phyloP scores from a whole-genome alignment of 2,797 vertebrate species.

The Hybognathus amarus region DNA sequence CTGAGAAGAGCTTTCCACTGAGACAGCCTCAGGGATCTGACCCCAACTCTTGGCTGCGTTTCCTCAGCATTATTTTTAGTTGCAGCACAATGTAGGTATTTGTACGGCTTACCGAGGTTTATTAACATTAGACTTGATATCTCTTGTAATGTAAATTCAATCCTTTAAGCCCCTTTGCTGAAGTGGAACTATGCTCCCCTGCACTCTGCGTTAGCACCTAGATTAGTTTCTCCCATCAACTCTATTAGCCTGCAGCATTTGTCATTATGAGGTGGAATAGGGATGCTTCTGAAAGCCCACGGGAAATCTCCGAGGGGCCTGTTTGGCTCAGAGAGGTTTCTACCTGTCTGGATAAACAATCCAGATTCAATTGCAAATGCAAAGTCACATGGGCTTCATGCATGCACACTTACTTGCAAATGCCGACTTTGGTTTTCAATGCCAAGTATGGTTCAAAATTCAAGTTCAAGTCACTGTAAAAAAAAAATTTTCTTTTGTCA shows the following conservation, averaged over 20 bases:
- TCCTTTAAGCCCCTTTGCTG: constrained; percentile 63
- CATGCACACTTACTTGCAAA: background rate
- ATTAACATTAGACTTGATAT: constrained; percentile 61
- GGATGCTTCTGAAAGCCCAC: constrained; percentile 44
- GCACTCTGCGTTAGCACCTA: constrained; percentile 65
- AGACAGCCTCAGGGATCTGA: constrained; percentile 68
- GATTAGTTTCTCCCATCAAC: constrained; percentile 57
- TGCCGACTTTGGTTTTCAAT: background rate
- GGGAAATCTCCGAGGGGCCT: constrained; percentile 34
- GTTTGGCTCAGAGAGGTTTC: background rate
- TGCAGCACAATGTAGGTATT: constrained; percentile 67
- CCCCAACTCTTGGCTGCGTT: constrained; percentile 64
- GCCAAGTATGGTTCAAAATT: too few relatives aligned
- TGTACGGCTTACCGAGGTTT: constrained; percentile 56
- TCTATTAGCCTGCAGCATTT: constrained; percentile 57
- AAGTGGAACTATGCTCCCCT: constrained; percentile 60
- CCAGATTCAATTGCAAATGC: constrained; percentile 16
- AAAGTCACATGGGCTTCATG: background rate
- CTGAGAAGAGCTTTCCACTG: constrained; percentile 64
- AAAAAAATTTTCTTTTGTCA: too few relatives aligned
- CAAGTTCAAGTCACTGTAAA: too few relatives aligned
- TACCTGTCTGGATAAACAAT: constrained; percentile 28
- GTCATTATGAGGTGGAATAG: constrained; percentile 55
- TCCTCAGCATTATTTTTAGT: constrained; percentile 74
- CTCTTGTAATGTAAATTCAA: constrained; percentile 71